Conservation (phyloP, 2,797 vertebrate species). For the Enteromius viviparus region DNA sequence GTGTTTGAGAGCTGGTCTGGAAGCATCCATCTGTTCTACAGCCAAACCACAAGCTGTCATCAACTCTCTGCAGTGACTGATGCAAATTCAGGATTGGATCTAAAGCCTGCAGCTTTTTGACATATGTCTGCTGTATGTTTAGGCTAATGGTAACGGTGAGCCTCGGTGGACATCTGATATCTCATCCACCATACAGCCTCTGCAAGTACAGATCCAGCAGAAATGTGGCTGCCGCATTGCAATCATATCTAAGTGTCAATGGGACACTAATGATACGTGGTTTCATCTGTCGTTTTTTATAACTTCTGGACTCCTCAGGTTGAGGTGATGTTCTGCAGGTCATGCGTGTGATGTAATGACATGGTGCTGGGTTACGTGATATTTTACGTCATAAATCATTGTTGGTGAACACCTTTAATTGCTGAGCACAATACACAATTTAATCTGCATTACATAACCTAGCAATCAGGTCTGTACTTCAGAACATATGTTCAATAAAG, state of each 20-base stretch:
- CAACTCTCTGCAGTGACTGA: conserved; percentile 30
- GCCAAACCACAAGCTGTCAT: conserved; percentile 39
- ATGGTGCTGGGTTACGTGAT: not conserved
- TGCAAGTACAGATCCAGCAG: conserved; percentile 5
- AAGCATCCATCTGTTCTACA: not conserved
- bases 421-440: not conserved
- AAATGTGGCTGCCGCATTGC: not conserved
- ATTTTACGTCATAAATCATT: conserved; percentile 21
- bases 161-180: conserved; percentile 32
- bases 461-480: not conserved
- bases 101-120: conserved; percentile 28
- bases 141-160: conserved; percentile 8
- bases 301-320: not conserved
- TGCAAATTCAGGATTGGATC: conserved; percentile 34
- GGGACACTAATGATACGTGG: not conserved
- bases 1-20: not conserved
- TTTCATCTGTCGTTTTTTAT: conserved; percentile 2
- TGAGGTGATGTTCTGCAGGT: not conserved
- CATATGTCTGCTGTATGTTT: conserved; percentile 19
- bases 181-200: not conserved
- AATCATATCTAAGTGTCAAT: not conserved
- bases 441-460: not conserved
- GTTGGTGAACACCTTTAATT: not conserved
- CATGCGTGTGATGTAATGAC: not conserved
- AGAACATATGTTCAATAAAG: not conserved